Evolutionary conservation across 64 coral and sea anemone genomes (phyloP).

Genomic region (Astreopora myriophthalma): DNA sequence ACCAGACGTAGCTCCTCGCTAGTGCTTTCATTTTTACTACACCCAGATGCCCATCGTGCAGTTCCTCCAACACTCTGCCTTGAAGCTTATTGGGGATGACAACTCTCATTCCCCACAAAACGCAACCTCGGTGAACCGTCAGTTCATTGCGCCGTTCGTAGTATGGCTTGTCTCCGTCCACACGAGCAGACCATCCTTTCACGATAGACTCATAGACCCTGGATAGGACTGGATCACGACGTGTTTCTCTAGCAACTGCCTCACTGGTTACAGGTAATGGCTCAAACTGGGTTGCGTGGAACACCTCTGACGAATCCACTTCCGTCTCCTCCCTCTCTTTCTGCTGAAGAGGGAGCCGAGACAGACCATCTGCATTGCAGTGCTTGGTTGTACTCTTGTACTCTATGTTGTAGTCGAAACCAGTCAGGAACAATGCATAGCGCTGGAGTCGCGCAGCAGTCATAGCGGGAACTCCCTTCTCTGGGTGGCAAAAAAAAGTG

Average conservation of each 20-base stretch:
- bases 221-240: background rate
- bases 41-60: constrained; percentile 60
- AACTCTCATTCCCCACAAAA: constrained; percentile 46
- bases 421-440: background rate
- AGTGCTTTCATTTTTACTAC: constrained; percentile 51
- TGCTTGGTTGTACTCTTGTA: background rate
- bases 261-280: constrained; percentile 36
- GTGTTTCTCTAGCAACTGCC: constrained; percentile 49
- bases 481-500: background rate
- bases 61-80: constrained; percentile 51
- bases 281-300: constrained; percentile 48
- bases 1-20: constrained; percentile 58
- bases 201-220: constrained; percentile 25
- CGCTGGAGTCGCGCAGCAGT: background rate
- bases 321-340: constrained; percentile 11
- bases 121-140: constrained; percentile 51
- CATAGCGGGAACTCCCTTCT: background rate
- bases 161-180: constrained; percentile 19
- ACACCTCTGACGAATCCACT: constrained; percentile 49
- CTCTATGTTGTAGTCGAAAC: background rate
- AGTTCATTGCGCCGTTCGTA: constrained; percentile 28
- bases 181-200: constrained; percentile 20
- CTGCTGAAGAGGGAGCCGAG: constrained; percentile 62
- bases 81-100: constrained; percentile 41
- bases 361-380: constrained; percentile 74